phyloP scores from a whole-genome alignment of 1,140 invertebrate species.

The Delia radicum region DNA sequence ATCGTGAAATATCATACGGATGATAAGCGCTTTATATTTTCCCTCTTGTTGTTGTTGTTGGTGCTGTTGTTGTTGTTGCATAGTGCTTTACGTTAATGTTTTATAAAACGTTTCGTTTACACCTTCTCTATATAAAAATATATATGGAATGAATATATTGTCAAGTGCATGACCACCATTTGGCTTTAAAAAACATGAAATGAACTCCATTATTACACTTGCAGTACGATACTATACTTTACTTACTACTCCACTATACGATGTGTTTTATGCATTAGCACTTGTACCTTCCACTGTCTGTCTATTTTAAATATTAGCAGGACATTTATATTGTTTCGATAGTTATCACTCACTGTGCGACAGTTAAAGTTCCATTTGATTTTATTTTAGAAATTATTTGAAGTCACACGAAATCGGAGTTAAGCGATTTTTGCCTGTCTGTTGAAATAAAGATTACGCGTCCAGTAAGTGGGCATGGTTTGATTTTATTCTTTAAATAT shows the following conservation, averaged over 20 bases:
- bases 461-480: too few relatives aligned
- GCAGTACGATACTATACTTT: too few relatives aligned
- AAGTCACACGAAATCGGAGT: too few relatives aligned
- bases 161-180: conserved; percentile 19
- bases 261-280: background rate
- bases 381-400: too few relatives aligned
- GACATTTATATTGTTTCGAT: too few relatives aligned
- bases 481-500: too few relatives aligned
- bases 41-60: background rate
- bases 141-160: background rate
- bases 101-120: conserved; percentile 21
- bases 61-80: too few relatives aligned
- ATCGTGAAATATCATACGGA: background rate
- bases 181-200: background rate
- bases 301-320: background rate
- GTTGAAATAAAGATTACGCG: too few relatives aligned
- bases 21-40: background rate
- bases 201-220: background rate
- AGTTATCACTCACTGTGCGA: too few relatives aligned
- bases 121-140: background rate
- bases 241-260: background rate
- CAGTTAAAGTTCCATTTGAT: too few relatives aligned
- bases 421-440: too few relatives aligned
- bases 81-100: conserved; percentile 12
- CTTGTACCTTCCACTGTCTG: background rate